Evolutionary conservation across 2,888 invertebrate genomes (phyloP), one percentile per base, ranked within the genome.

Genomic region (Chymomyza amoena): DNA sequence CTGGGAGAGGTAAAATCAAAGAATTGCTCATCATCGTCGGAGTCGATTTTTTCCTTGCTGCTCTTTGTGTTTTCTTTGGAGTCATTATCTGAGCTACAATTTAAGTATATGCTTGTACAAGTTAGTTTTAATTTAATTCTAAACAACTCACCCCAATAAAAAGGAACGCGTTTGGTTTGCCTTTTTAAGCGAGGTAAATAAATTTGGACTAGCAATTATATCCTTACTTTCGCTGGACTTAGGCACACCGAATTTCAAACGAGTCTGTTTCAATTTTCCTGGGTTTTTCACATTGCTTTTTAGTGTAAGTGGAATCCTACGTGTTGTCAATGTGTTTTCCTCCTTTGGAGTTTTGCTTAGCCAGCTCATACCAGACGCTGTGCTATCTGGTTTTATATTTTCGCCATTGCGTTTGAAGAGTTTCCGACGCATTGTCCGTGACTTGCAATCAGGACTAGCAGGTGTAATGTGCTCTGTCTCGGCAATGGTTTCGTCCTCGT

Each of bases 151-250:
- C 90, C 88, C 83, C 4, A 86, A 77, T 9, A 85, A 28, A 66
- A 83, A 77, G 0, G 84, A 86, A 5, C 81, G 79, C 0, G 78
- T 77, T 16, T 79, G 70, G 20, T 80, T 88, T 0, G 81, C 71
- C 18, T 78, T 66, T 39, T 80, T 81, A 0, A 80, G 28, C 6
- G 77, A 70, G 7, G 75, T 28, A 68, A 78, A 68, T 1, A 79
- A 61, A 73, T 84, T 88, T 7, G 91, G 91, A 68, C 91, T 91
- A 3, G 82, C 85, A 45, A 79, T 81, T 32, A 90, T 89, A 4
- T 84, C 68, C 15, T 90, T 90, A 6, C 88, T 89, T 63, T 82
- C 81, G 16, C 54, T 18, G 15, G 45, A 61, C 15, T 32, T 64
- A 0, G 20, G 6, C 25, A 64, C 66, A 57, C 86, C 78, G 18